Evolutionary conservation across 2,797 vertebrate genomes (phyloP), one percentile per base, ranked within the genome.

Genomic region (Ceryle rudis): DNA sequence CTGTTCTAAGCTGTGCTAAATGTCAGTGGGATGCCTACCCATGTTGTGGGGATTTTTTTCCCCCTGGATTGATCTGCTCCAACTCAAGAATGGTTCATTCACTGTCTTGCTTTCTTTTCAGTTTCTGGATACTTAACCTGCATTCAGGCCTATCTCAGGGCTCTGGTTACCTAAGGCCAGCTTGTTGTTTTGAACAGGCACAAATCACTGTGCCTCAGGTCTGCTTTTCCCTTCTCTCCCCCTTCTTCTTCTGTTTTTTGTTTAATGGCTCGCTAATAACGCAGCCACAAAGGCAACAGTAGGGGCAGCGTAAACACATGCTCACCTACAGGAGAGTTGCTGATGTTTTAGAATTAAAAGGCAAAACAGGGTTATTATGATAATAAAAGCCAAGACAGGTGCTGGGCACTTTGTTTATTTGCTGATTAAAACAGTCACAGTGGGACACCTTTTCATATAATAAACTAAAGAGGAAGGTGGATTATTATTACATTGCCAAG

Each of bases 221-320:
- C 52, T 93, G 54, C 62, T 73, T 92, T 85, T 87, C 60, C 69
- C 58, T 57, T 71, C 75, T 83, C 71, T 86, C 35, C 52, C 71
- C 66, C 64, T 85, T 66, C 75, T 85, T 66, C 75, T 92, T 93
- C 87, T 73, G 78, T 85, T 97, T 90, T 91, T 94, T 95, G 81
- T 95, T 98, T 97, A 98, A 97, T 97, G 96, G 91, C 92, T 97
- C 95, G 95, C 96, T 98, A 96, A 98, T 98, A 97, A 96, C 81
- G 89, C 96, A 97, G 96, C 92, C 92, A 95, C 96, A 97, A 97
- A 97, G 97, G 78, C 90, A 95, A 95, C 91, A 89, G 97, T 96
- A 94, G 93, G 94, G 97, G 97, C 89, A 88, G 96, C 93, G 87
- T 95, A 92, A 95, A 95, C 86, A 96, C 97, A 74, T 90, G 94